Evolutionary conservation across 2,888 invertebrate species (phyloP).

Genomic region (Standfussiana lucernea): DNA sequence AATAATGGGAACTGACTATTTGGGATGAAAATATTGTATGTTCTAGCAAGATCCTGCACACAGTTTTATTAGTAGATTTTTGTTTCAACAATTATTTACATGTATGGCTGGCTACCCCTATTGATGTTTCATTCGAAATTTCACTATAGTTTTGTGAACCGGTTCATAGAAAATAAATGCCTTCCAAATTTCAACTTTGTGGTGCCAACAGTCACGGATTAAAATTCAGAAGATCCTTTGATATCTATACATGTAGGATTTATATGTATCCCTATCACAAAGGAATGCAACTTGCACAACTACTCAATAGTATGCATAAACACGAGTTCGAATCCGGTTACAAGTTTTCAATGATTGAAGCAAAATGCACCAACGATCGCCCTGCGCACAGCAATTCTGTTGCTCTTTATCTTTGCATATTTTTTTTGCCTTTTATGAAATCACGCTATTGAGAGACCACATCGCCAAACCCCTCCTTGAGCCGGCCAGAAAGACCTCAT

Average conservation of each 20-base stretch:
- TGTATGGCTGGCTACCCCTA: not conserved
- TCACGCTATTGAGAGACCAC: not conserved
- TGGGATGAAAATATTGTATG: not conserved
- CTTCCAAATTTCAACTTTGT: not conserved
- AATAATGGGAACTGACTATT: not conserved
- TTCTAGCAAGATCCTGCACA: not conserved
- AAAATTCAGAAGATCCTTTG: not conserved
- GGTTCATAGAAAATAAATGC: too few species aligned
- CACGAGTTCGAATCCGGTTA: conserved; percentile 18
- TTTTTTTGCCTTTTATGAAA: not conserved
- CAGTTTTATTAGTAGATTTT: not conserved
- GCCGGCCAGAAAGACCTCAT: not conserved
- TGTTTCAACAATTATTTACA: not conserved
- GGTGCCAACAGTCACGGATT: too few species aligned
- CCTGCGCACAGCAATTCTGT: not conserved
- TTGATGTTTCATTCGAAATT: too few species aligned
- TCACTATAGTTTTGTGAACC: too few species aligned
- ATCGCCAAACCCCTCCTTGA: not conserved
- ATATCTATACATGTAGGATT: not conserved
- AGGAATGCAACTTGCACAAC: not conserved
- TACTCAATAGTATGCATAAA: not conserved
- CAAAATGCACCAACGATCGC: not conserved
- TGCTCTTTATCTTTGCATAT: conserved; percentile 15
- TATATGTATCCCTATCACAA: not conserved
- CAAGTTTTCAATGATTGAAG: not conserved